Base-by-base conservation (phyloP, 2,797 vertebrate genomes). In the Megalops cyprinoides region DNA sequence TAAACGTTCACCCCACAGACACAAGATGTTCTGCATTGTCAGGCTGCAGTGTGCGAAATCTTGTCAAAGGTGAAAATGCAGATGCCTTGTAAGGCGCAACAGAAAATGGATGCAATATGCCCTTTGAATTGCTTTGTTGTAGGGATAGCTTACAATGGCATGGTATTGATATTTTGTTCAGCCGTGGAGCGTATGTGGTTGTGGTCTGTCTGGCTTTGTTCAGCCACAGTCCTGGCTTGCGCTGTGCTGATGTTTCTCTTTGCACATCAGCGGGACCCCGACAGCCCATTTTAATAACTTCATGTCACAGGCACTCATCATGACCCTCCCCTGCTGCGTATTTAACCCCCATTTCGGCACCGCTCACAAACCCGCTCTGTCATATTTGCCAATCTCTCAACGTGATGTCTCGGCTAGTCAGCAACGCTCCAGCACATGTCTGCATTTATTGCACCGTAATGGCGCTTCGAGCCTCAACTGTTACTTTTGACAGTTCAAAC, bases 201-300 rank as follows among this genome's bases (percentile, higher is more conserved):
- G n/a, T 14, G 3, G n/a, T 42, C 18, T 15, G 39, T 65, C 46
- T 77, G 34, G 49, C 42, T 34, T 25, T 25, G 79, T 51, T 49
- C 20, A 14, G 46, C 23, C 56, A 65, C 46, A 23, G 14, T 51
- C 73, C 60, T 18, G 34, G 34, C 1, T 8, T 76, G 73, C 20
- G 53, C 34, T 80, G 44, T 42, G n/a, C 23, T 37, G 28, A 23
- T 76, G 31, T 51, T 51, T 74, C 46, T 49, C 73, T 51, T 1
- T 20, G 28, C 49, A 25, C 44, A 31, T 23, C 34, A 48, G 28
- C 58, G 39, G 58, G 46, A 42, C 69, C 58, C 56, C 15, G 23
- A 69, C 18, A 69, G 56, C 18, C 23, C 67, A 10, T 53, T 28
- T 79, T 53, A 73, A 79, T 79, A 31, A 25, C 49, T 79, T 18